Percentiles rank a stretch among this genome's conserved stretches.
Conservation (phyloP, 1,140 invertebrate genomes). For the Rhyacophila brunnea region DNA sequence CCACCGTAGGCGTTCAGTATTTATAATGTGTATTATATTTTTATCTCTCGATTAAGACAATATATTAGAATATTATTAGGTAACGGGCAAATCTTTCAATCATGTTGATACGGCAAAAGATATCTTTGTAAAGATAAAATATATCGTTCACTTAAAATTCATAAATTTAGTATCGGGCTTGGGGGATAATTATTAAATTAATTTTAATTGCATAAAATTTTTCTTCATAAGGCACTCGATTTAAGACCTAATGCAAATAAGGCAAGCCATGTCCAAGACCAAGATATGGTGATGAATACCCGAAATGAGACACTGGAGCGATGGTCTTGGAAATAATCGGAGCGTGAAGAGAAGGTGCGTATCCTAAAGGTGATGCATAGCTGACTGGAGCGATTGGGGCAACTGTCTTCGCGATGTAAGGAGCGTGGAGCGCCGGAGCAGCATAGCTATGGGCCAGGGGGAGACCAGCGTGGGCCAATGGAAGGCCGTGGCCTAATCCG, state of each 20-base stretch:
- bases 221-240: no score
- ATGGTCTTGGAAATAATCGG: conserved; percentile 31
- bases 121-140: no score
- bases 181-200: no score
- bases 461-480: conserved; percentile 7
- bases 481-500: conserved; percentile 13
- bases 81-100: no score
- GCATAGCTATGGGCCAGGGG: conserved; percentile 18
- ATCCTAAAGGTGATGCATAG: conserved; percentile 15
- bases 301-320: conserved; percentile 24
- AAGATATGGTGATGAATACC: conserved; percentile 24
- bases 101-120: no score
- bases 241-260: conserved; percentile 3
- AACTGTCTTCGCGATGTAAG: conserved; percentile 21
- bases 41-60: no score
- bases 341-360: conserved; percentile 21
- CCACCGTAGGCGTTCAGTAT: no score
- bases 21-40: no score
- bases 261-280: conserved; percentile 18
- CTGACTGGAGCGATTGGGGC: conserved; percentile 8
- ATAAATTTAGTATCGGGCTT: no score
- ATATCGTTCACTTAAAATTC: no score
- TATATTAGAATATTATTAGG: no score
- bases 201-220: no score
- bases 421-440: conserved; percentile 23